phyloP scores from a whole-genome alignment of 2,888 invertebrate genomes.

The Philhelius pedissequus region DNA sequence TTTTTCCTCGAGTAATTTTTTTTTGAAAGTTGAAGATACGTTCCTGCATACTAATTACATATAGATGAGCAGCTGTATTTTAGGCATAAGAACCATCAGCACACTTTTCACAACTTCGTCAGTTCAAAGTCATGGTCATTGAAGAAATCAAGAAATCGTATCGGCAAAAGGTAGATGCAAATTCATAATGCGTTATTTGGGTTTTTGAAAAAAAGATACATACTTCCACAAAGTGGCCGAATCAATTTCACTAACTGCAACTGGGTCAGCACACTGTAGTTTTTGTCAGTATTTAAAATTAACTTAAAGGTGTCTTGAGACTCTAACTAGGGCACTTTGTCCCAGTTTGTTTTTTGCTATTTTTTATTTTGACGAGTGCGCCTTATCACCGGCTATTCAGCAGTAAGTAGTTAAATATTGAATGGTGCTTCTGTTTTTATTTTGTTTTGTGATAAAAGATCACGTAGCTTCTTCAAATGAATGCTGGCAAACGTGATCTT shows the following conservation, averaged over 20 bases:
- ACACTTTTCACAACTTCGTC: not conserved
- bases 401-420: slow-evolving; percentile 13
- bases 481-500: slow-evolving; percentile 45
- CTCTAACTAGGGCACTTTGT: slow-evolving; percentile 31
- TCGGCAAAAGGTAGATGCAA: slow-evolving; percentile 27
- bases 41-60: slow-evolving; percentile 56
- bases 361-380: slow-evolving; percentile 15
- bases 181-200: slow-evolving; percentile 14
- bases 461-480: slow-evolving; percentile 36
- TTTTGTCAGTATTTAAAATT: slow-evolving; percentile 33
- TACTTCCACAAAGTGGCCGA: not conserved
- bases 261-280: slow-evolving; percentile 41
- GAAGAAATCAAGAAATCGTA: slow-evolving; percentile 34
- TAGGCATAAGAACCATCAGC: not conserved
- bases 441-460: slow-evolving; percentile 1
- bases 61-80: not conserved
- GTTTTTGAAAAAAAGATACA: not conserved
- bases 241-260: slow-evolving; percentile 12
- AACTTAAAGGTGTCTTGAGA: slow-evolving; percentile 18
- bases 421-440: not conserved
- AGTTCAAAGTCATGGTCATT: slow-evolving; percentile 61
- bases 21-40: slow-evolving; percentile 45
- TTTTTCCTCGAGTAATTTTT: slow-evolving; percentile 3
- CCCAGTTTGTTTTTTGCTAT: slow-evolving; percentile 24
- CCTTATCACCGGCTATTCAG: slow-evolving; percentile 32